These are phyloP conservation scores for Solenopsis fugax DNA, from an alignment of 1,140 invertebrate genomes.

Conservation along the genomic window DNA sequence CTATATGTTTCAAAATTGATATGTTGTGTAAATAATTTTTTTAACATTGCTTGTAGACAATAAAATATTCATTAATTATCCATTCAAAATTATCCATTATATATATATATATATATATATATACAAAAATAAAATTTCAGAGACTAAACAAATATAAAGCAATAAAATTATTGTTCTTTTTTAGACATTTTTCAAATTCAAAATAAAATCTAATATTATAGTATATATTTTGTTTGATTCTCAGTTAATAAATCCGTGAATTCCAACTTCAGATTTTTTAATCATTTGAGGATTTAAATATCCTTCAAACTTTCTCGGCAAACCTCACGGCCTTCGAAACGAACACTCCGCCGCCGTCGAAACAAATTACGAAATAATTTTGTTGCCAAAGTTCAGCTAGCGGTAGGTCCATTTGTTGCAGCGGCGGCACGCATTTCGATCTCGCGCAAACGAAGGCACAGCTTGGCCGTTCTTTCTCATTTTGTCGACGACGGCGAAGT, in stretches of 20 bases:
- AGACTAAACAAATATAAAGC: not conserved
- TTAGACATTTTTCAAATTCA: not conserved
- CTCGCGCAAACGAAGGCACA: slow-evolving; percentile 36
- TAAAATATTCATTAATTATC: slow-evolving; percentile 1
- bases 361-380: slow-evolving; percentile 55
- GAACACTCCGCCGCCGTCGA: not conserved
- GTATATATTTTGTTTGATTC: not conserved
- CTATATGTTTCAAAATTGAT: not conserved
- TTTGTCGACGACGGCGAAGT: slow-evolving; percentile 43
- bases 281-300: not conserved
- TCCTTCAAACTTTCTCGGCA: slow-evolving; percentile 9
- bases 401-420: slow-evolving; percentile 50
- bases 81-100: not conserved
- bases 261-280: not conserved
- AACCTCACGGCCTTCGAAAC: not conserved
- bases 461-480: slow-evolving; percentile 45
- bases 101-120: slow-evolving; percentile 4
- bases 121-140: not conserved
- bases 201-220: not conserved
- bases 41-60: not conserved
- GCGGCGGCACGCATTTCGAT: slow-evolving; percentile 46
- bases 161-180: not conserved
- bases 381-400: slow-evolving; percentile 46
- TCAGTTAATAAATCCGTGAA: not conserved
- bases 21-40: not conserved